Base-by-base conservation (phyloP, 2,797 vertebrate genomes). In the Eulemur rubriventer region DNA sequence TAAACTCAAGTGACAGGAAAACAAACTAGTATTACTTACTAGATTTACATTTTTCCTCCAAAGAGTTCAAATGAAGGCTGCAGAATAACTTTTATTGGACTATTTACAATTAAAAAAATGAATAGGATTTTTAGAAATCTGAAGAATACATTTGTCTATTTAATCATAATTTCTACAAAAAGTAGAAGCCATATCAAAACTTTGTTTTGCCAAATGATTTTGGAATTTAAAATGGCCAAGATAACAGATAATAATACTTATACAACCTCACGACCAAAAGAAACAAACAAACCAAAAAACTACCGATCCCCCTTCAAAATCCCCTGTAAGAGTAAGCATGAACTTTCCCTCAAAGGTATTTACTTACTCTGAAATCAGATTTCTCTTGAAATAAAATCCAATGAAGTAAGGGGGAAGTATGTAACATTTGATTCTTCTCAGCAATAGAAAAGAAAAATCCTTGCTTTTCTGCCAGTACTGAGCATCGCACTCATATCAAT, bases 311-410 rank as follows among this genome's bases (percentile, higher is more conserved):
- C 16, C 2, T 48, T 17, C 7, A 41, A 72, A 72, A 7, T 14
- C 17, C 9, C n/a, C 20, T 73, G 0, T 75, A 94, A 69, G 6
- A 87, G 30, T 38, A 70, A 91, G 14, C 57, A 94, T 70, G 17
- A 90, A 78, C 55, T 80, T 91, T 61, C 46, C 30, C 73, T 86
- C 48, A 82, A 70, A 95, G 11, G 65, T 52, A 85, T 43, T 92
- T 83, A 89, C 85, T 96, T 96, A 93, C 80, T 93, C 78, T 84
- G n/a, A 95, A 95, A 97, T 90, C 20, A 79, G 17, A 79, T 76
- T 96, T 94, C 48, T 96, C 89, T 89, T 67, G 43, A 41, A 82
- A 89, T 82, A 94, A 96, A 96, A 79, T 81, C 78, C 72, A 95
- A n/a, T 86, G 43, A 86, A 89, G 22, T 33, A 89, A 73, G 61